Evolutionary conservation across 2,797 vertebrate species (phyloP), one percentile per base, ranked within the genome.

Genomic region (Meriones psammophilus): DNA sequence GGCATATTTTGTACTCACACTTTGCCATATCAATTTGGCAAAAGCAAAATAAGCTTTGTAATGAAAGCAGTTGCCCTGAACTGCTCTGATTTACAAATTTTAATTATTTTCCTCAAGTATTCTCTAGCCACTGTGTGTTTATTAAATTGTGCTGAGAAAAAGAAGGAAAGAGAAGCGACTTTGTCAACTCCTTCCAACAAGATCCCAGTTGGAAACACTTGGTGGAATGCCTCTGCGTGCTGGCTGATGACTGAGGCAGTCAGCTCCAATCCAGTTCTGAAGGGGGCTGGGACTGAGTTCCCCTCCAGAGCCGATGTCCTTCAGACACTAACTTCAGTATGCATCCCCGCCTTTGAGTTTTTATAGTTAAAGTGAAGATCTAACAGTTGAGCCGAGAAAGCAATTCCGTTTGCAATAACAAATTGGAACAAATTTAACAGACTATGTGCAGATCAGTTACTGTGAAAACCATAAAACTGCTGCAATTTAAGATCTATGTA

Each of bases 1-100:
- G 68, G 62, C 93, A 39, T 74, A 62, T 89, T 96, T 97, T 79
- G 58, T 73, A 42, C 46, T 69, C 42, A 7, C 56, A 42, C 73
- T 92, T 94, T 77, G 24, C 60, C 85, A 28, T 92, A 50, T 94
- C 54, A 91, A 14, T 94, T 96, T 80, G 88, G 64, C 88, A 95
- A 81, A 95, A 92, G 50, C 22, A 39, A 60, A 89, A 79, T 76
- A 81, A 39, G 36, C 54, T 92, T 69, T 3, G n/a, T 92, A 95
- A 86, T 66, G 15, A 92, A 95, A 93, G 89, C 93, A 88, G 28
- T 89, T 90, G 60, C 33, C 50, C 76, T 60, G 87, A 90, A 58
- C 85, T 93, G 74, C 79, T 96, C 87, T 92, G 66, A 83, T 95
- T 93, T 96, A 73, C 89, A 97, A 94, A 92, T 96, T 60, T 71